Evolutionary conservation across 1,140 invertebrate species (phyloP), one percentile per base, ranked within the genome.

Genomic region (Zeugodacus cucurbitae): DNA sequence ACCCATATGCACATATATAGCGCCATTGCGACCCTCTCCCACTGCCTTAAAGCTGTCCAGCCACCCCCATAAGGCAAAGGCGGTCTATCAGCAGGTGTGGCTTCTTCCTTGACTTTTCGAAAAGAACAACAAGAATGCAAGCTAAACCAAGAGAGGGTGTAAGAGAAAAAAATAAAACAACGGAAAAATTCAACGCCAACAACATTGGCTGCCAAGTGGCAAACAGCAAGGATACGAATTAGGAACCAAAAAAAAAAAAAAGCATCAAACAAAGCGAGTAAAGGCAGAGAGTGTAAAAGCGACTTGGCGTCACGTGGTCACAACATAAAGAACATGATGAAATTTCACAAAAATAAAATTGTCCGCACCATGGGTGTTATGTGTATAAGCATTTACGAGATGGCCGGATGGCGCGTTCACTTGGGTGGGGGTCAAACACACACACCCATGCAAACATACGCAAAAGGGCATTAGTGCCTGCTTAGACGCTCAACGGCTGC

Each of bases 281-380:
- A 34, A 10, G 67, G 20, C 37, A 44, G 41, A 87, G 29, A 44
- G 14, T 48, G 62, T n/a, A 41, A 41, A 87, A 67, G 54, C 41
- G 70, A 88, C 90, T 82, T 82, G 92, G 92, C 91, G 91, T 92
- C 91, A 92, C 91, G 91, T 92, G 91, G 91, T 92, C 91, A 92
- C 91, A 92, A 92, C 91, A 92, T 92, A 92, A 92, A 92, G 74
- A 92, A 92, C 91, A 91, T 92, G 91, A 92, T 92, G 90, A 91
- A 92, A 91, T 92, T 92, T 92, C 90, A 92, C 91, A 91, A 92
- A 92, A 92, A 92, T 92, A 92, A 92, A 92, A 92, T 87, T 34
- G 37, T 26, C 41, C 41, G 41, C 74, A 22, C 74, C 74, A 82
- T 48, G 74, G 74, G 74, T 82, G 74, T 54, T 48, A 82, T 82